Base-by-base conservation (phyloP, 2,797 vertebrate species). In the Pempheris klunzingeri region DNA sequence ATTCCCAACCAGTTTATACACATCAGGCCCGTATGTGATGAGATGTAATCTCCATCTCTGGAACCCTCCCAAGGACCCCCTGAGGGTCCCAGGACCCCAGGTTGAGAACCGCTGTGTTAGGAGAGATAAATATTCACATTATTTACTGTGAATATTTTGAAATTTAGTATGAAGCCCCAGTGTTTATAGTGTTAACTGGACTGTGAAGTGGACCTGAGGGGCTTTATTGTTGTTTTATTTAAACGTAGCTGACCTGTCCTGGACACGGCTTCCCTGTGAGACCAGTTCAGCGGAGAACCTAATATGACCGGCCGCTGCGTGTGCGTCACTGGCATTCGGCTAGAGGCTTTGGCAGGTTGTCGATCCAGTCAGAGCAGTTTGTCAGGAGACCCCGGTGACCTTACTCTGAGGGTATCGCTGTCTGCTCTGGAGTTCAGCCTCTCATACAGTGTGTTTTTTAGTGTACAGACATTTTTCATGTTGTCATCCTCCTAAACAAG, bases 291-390 rank as follows among this genome's bases (percentile, higher is more conserved):
- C 26, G 38, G 17, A 54, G 4, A 46, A 54, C 59, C 49, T 1
- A 41, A 17, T 26, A 20, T 50, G 57, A 53, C 49, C 30, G 18
- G 53, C 13, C 62, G 50, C 62, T 57, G 47, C 58, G 32, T 62
- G 53, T 32, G 70, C 44, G 32, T 54, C 28, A 9, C 30, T 72
- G 26, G 24, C 12, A 30, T 77, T 52, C 11, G 59, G 22, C 41
- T 47, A 12, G 36, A 74, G 64, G 54, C 67, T 65, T n/a, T 71
- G 50, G 22, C 12, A 43, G n/a, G 81, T 57, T 44, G 80, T 70
- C 46, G 54, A 78, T 77, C 66, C 66, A 22, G 83, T 80, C 44
- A 4, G 65, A 63, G 74, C 65, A 38, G 78, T 86, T 80, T 77
- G 52, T 85, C 70, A 36, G 32, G 28, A 20, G 71, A 80, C 75